Evolutionary conservation across 1,140 invertebrate genomes (phyloP), one percentile per base, ranked within the genome.

Genomic region (Diabrotica undecimpunctata): DNA sequence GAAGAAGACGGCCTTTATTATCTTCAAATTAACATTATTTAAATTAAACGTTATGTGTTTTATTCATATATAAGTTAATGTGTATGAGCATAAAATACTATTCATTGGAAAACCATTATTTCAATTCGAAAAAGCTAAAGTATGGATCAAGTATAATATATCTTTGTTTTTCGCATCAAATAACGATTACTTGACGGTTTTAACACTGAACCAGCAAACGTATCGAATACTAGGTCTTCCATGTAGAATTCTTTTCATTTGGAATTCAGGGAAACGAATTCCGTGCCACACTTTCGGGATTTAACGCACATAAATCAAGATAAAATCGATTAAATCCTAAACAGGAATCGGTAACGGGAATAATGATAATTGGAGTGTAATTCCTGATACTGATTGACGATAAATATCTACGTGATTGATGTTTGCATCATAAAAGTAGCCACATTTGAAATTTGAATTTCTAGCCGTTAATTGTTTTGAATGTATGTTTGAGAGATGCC

Each of bases 291-390:
- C 25, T 25, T 25, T 25, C 41, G n/a, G 41, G 41, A 46, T 46
- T 46, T 46, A 6, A 46, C 41, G 8, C 41, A n/a, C 41, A 46
- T 46, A 46, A 46, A 46, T 46, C 41, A 46, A 46, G 41, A 46
- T 46, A n/a, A 46, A 46, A 46, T 46, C 41, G 41, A 46, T 46
- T 46, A 10, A 46, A 46, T 46, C 41, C 41, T 8, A 46, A 46
- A 46, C 41, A 46, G 41, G n/a, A 46, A 46, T 46, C n/a, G 41
- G 41, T 46, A 5, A 5, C 41, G n/a, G n/a, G 41, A 46, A 46
- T 46, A 46, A 46, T 10, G 41, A 46, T 46, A 46, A 46, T 46
- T 46, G 41, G 41, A 46, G 41, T 46, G 41, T 46, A 46, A 46
- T 46, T 46, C 41, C 41, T n/a, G 41, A 8, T 46, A 4, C 8